These are phyloP conservation scores for Cyprinella venusta DNA, from an alignment of 2,797 vertebrate genomes.

Conservation along the genomic window DNA sequence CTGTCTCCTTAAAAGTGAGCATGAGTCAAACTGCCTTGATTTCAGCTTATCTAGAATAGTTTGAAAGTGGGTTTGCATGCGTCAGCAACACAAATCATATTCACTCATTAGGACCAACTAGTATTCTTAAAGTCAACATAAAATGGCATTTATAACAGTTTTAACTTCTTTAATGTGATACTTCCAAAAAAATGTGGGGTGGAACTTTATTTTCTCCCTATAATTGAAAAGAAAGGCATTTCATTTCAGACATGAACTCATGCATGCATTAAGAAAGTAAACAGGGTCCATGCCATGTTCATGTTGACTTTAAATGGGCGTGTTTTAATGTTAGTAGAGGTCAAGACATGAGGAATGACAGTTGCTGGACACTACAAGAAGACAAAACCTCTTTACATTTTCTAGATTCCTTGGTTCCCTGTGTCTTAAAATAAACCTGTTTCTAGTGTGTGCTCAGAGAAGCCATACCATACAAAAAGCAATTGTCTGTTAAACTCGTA, in stretches of 20 bases:
- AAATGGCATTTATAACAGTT: not conserved
- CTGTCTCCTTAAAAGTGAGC: conserved; percentile 28
- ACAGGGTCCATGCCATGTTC: not conserved
- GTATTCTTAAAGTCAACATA: not conserved
- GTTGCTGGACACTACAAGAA: conserved; percentile 60
- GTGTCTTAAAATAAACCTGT: conserved; percentile 75
- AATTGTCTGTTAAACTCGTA: not conserved
- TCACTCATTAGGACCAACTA: not conserved
- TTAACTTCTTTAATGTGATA: not conserved
- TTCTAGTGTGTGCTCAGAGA: conserved; percentile 59
- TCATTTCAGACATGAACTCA: not conserved
- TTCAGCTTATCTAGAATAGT: conserved; percentile 27
- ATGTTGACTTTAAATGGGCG: not conserved
- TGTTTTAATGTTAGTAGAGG: not conserved
- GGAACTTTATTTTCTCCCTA: not conserved
- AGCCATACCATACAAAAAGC: conserved; percentile 47
- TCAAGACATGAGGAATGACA: conserved; percentile 18
- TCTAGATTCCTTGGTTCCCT: conserved; percentile 67
- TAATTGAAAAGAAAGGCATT: not conserved
- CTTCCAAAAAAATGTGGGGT: not conserved
- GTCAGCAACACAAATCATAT: conserved; percentile 9
- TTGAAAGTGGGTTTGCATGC: conserved; percentile 46
- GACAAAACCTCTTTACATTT: conserved; percentile 67
- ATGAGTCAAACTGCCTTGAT: conserved; percentile 53
- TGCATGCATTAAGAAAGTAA: not conserved